Base-by-base conservation (phyloP, 2,113 vertebrate genomes). In the Oryzias javanicus region DNA sequence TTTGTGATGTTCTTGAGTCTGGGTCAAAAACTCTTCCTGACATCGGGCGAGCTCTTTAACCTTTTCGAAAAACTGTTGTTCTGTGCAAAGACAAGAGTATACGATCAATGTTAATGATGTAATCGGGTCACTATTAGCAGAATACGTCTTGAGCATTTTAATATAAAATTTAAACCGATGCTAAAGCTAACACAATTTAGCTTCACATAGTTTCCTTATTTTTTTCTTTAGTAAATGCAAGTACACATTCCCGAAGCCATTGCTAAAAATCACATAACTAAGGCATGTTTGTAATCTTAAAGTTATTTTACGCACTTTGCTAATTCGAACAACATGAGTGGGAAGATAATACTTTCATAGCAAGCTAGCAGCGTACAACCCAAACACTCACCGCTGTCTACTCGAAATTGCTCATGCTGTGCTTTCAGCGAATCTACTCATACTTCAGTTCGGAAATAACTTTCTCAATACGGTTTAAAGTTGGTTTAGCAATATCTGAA, bases 1-100 rank as follows among this genome's bases (percentile, higher is more conserved):
- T 56, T 76, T 94, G 4, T 92, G 90, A 75, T 94, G 91, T 7
- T 96, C 94, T 55, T 94, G 92, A 0, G 93, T 94, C 80, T 96
- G 89, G 6, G 90, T 90, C 54, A 96, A 80, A 47, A 95, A 93
- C 3, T 95, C 93, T 22, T 96, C 93, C 64, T 94, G 95, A 85
- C 92, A 92, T 10, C 95, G 94, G 19, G 91, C 86, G n/a, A 96
- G 91, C 18, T 93, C 91, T 60, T 95, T 95, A 67, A 97, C 96
- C 64, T 98, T 93, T 67, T 98, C 95, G 67, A 98, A 98, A 68
- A 96, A 96, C 8, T 97, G 95, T 92, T 98, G 95, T 8, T 99
- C 97, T 96, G 82, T 16, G 84, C 67, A 56, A 71, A 10, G 75
- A 69, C 53, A 5, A 35, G 8, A 35, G 8, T 8, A 35, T 35